phyloP scores from a whole-genome alignment of 2,888 invertebrate genomes.

The Andrena camellia region DNA sequence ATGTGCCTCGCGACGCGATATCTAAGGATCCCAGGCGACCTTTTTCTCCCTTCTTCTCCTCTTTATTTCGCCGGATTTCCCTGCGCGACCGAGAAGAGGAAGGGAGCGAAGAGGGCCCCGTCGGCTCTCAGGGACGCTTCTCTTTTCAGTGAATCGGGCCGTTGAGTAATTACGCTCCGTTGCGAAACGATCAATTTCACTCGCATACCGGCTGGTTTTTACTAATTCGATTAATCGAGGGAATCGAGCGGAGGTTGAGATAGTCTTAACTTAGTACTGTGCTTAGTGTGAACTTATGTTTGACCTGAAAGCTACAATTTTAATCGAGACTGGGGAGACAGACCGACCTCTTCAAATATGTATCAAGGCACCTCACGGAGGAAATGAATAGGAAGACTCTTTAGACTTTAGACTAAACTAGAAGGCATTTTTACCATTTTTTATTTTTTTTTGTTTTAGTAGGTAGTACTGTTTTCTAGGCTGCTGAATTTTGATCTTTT shows the following conservation, averaged over 20 bases:
- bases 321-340: too few relatives aligned
- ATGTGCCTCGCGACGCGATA: constrained; percentile 66
- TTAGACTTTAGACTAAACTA: too few relatives aligned
- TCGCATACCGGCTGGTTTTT: constrained; percentile 23
- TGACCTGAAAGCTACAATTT: too few relatives aligned
- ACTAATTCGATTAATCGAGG: constrained; percentile 22
- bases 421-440: too few relatives aligned
- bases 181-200: constrained; percentile 37
- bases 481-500: too few relatives aligned
- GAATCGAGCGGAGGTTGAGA: background rate
- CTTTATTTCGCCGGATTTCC: constrained; percentile 4
- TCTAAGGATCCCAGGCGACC: constrained; percentile 50
- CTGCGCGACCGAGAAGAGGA: background rate
- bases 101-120: background rate
- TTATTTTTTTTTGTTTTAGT: too few relatives aligned
- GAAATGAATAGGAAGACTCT: too few relatives aligned
- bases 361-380: too few relatives aligned
- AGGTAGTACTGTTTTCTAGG: too few relatives aligned
- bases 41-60: constrained; percentile 1
- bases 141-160: constrained; percentile 11
- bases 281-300: too few relatives aligned
- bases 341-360: too few relatives aligned
- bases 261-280: too few relatives aligned
- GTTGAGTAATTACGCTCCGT: constrained; percentile 22
- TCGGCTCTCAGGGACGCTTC: background rate